Conservation (phyloP, 1,140 invertebrate species). For the Drosophila neocordata region DNA sequence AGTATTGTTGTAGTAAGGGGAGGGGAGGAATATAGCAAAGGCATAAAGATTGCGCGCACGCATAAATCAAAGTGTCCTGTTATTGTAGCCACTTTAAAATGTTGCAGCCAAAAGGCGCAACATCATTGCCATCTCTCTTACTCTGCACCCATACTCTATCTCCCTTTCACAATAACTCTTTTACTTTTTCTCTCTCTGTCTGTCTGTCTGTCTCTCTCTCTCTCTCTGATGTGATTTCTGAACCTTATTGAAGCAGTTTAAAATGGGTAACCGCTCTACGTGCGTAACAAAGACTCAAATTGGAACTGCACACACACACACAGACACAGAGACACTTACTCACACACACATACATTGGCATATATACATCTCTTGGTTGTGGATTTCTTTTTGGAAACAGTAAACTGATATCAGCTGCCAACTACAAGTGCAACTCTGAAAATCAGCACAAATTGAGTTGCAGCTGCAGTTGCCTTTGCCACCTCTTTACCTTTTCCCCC, state of each 20-base stretch:
- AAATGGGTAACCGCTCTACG: constrained; percentile 5
- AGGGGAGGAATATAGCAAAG: constrained; percentile 18
- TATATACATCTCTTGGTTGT: not conserved
- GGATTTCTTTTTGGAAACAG: not conserved
- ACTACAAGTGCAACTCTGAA: constrained; percentile 24
- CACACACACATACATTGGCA: not conserved
- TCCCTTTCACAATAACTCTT: too few relatives aligned
- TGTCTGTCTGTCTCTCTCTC: not conserved
- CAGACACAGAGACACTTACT: not conserved
- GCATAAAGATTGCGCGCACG: constrained; percentile 47
- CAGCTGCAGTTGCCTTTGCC: constrained; percentile 21
- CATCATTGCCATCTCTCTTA: not conserved
- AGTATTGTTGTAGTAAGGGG: not conserved
- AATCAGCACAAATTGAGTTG: constrained; percentile 42
- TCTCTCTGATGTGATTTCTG: not conserved
- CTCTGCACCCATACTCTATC: too few relatives aligned
- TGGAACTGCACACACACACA: constrained; percentile 22
- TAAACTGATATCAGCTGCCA: constrained; percentile 20
- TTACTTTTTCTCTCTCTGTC: not conserved
- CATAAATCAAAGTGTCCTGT: constrained; percentile 61
- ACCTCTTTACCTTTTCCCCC: not conserved
- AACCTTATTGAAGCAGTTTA: constrained; percentile 13
- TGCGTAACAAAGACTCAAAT: constrained; percentile 20
- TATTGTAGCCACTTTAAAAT: constrained; percentile 47
- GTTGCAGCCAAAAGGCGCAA: constrained; percentile 27